Evolutionary conservation across 2,113 vertebrate genomes (phyloP).

Genomic region (Poecile atricapillus): DNA sequence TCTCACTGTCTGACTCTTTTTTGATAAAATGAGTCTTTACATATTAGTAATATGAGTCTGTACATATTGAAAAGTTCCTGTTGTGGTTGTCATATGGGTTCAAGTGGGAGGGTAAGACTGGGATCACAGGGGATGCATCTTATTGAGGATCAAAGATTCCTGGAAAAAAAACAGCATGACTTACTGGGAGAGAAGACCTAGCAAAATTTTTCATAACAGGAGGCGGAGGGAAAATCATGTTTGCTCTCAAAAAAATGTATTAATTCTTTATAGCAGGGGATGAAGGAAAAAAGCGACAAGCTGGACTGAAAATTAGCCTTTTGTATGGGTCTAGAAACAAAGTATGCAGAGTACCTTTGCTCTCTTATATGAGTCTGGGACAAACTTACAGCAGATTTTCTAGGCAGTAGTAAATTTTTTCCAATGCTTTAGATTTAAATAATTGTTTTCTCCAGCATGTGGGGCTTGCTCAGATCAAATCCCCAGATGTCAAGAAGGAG

Average conservation of each 20-base stretch:
- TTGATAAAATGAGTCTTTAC: not conserved
- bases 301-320: not conserved
- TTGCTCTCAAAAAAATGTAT: not conserved
- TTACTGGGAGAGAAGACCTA: not conserved
- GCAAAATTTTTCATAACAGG: not conserved
- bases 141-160: not conserved
- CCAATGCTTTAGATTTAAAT: not conserved
- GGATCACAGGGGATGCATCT: not conserved
- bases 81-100: not conserved
- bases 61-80: not conserved
- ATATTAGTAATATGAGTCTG: not conserved
- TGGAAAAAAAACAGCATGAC: not conserved
- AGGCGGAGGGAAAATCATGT: not conserved
- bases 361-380: not conserved
- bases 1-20: not conserved
- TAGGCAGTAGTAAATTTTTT: not conserved
- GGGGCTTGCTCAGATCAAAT: conserved; percentile 75
- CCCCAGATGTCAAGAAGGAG: conserved; percentile 85
- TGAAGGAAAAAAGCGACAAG: not conserved
- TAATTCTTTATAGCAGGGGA: not conserved
- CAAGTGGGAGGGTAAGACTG: not conserved
- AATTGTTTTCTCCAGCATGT: conserved; percentile 76
- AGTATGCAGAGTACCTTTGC: not conserved
- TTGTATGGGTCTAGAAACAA: not conserved
- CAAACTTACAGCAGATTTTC: not conserved